Percentiles rank a stretch among this genome's conserved stretches.
These are phyloP conservation scores for Protobothrops mucrosquamatus DNA, from an alignment of 2,113 vertebrate genomes.

Conservation along the genomic window DNA sequence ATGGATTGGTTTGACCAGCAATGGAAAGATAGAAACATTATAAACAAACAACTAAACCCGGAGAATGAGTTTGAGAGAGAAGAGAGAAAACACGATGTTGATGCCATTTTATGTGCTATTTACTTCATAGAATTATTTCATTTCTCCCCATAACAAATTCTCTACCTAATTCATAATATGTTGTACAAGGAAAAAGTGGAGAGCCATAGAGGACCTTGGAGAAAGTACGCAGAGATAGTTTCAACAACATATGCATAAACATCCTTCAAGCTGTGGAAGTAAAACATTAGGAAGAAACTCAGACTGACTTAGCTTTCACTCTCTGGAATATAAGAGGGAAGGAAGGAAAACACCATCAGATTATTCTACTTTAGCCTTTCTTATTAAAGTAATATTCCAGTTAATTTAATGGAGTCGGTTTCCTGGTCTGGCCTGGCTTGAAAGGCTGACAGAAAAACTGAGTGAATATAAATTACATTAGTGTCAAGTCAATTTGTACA, in stretches of 20 bases:
- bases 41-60: not conserved
- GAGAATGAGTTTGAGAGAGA: not conserved
- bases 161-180: not conserved
- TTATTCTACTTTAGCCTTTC: not conserved
- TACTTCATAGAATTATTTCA: not conserved
- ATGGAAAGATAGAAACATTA: not conserved
- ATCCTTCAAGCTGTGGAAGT: not conserved
- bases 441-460: not conserved
- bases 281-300: not conserved
- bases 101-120: not conserved
- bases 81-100: not conserved
- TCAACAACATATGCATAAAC: not conserved
- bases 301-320: not conserved
- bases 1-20: not conserved
- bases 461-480: not conserved
- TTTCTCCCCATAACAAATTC: not conserved
- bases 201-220: not conserved
- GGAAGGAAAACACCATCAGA: not conserved
- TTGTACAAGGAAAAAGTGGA: not conserved
- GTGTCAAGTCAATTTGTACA: not conserved
- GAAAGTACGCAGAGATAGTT: not conserved
- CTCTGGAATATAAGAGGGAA: not conserved
- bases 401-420: not conserved
- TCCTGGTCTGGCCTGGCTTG: not conserved
- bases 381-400: not conserved